Evolutionary conservation across 2,888 invertebrate genomes (phyloP).

Genomic region (Thera britannica): DNA sequence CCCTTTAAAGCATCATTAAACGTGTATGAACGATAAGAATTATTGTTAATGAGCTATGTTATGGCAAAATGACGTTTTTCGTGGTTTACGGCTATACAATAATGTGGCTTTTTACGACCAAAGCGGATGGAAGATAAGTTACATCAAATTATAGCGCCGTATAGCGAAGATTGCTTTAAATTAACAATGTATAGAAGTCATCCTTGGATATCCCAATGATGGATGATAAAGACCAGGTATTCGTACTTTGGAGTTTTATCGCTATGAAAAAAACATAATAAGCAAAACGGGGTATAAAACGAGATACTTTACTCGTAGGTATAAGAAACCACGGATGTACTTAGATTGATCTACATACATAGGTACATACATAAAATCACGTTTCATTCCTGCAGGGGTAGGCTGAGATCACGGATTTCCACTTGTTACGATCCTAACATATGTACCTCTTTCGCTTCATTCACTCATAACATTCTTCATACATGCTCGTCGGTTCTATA

Average conservation of each 20-base stretch:
- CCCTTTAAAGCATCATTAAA: conserved; percentile 79
- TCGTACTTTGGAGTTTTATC: neutral
- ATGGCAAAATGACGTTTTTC: conserved; percentile 62
- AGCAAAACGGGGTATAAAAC: too few relatives aligned
- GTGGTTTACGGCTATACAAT: conserved; percentile 54
- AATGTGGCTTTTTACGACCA: conserved; percentile 40
- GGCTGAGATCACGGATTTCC: too few relatives aligned
- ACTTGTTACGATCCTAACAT: too few relatives aligned
- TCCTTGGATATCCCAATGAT: conserved; percentile 4
- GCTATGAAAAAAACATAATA: neutral
- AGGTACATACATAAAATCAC: too few relatives aligned
- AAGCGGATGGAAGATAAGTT: conserved; percentile 36
- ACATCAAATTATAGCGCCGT: conserved; percentile 23
- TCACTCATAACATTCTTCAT: too few relatives aligned
- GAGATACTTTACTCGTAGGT: too few relatives aligned
- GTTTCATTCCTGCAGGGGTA: too few relatives aligned
- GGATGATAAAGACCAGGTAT: conserved; percentile 2
- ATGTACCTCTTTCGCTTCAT: too few relatives aligned
- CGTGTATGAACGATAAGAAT: conserved; percentile 72
- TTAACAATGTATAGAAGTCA: neutral
- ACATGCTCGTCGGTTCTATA: too few relatives aligned
- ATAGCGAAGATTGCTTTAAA: conserved; percentile 18
- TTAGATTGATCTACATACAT: too few relatives aligned
- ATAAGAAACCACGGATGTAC: too few relatives aligned
- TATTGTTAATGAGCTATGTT: conserved; percentile 75